Conservation (phyloP, 2,113 vertebrate genomes). For the Nannospalax galili region DNA sequence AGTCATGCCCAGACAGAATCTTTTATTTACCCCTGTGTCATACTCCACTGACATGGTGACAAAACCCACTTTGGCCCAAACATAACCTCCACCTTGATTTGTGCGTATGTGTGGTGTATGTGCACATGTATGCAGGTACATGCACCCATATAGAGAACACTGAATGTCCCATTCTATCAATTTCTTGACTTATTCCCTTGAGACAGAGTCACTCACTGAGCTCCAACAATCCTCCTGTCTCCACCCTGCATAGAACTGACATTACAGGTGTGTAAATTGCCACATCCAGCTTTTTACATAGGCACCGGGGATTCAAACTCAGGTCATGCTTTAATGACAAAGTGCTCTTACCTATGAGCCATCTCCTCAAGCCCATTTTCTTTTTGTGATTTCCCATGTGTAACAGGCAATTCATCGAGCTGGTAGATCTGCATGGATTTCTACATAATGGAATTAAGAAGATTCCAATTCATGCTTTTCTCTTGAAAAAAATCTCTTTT, state of each 20-base stretch:
- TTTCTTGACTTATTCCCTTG: background rate
- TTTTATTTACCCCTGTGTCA: background rate
- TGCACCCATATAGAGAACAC: background rate
- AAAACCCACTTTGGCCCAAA: background rate
- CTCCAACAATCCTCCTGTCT: background rate
- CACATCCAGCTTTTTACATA: background rate
- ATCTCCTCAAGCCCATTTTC: background rate
- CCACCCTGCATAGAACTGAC: too few relatives aligned
- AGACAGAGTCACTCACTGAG: background rate
- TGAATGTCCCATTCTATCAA: too few relatives aligned
- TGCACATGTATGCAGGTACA: too few relatives aligned
- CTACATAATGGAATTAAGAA: constrained; percentile 25
- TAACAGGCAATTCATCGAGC: constrained; percentile 43
- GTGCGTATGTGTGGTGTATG: background rate
- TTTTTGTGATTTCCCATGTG: background rate
- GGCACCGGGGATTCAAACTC: background rate
- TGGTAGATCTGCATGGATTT: constrained; percentile 2
- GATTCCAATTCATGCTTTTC: constrained; percentile 57
- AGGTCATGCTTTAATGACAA: background rate
- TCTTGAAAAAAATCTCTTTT: constrained; percentile 44
- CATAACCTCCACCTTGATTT: background rate
- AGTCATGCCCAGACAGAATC: background rate
- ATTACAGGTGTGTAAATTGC: background rate
- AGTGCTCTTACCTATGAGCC: background rate
- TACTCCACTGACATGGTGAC: background rate